Evolutionary conservation across 2,797 vertebrate genomes (phyloP), one percentile per base, ranked within the genome.

Genomic region (Sphaeramia orbicularis): DNA sequence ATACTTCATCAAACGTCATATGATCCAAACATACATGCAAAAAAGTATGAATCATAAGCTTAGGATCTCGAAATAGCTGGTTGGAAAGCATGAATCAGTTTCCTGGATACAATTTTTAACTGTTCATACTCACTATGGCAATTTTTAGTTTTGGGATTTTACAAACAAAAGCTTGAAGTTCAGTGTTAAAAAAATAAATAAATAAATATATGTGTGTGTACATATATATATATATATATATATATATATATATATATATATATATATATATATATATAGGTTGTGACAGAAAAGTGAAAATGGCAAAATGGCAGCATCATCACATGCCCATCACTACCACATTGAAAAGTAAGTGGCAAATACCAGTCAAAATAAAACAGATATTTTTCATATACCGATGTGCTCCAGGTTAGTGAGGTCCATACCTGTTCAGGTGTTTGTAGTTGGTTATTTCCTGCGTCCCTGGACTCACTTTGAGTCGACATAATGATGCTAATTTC

Each of bases 351-450:
- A 1, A 0, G n/a, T 44, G 0, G 2, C 52, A 38, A 1, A 8
- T 19, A 62, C 30, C 7, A 37, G 49, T 1, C 24, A 49, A 18
- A 8, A 18, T 32, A 1, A 57, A 38, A 60, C 19, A 63, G 10
- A 37, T 0, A 21, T 16, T 13, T 9, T 50, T 12, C 4, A 42
- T 1, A 12, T 10, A 3, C 13, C 2, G 10, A 8, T 3, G 14
- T 32, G 13, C 7, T 7, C 0, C 30, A 35, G 43, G 24, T 4
- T 2, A 41, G 2, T 27, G 21, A 12, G 2, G 8, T 51, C 51
- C 82, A 64, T 90, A 91, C 93, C 90, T 94, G 86, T 37, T 85
- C 79, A 61, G 91, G 88, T 77, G 89, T 83, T 54, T 89, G 85
- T 19, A 92, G 90, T 0, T 80, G 84, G 13, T 82, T 84, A 50